These are phyloP conservation scores for Troides aeacus DNA, from an alignment of 2,888 invertebrate genomes.

Conservation along the genomic window DNA sequence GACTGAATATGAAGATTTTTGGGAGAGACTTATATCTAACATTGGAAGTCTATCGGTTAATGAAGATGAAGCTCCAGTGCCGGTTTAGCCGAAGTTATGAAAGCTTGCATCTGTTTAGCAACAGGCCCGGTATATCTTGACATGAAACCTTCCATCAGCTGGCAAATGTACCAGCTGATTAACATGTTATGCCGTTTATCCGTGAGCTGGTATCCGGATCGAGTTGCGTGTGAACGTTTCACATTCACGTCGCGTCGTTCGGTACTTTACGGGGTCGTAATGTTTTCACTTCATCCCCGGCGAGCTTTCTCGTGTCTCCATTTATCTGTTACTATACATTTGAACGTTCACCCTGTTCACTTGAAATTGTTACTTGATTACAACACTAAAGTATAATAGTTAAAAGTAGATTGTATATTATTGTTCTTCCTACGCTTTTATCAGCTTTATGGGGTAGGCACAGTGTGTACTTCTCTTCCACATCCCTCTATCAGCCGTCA, in stretches of 20 bases:
- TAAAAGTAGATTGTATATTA: background rate
- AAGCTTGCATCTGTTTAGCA: background rate
- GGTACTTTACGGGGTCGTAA: background rate
- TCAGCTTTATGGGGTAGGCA: background rate
- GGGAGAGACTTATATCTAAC: no score
- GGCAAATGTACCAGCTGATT: background rate
- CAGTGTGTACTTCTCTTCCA: no score
- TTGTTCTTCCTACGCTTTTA: no score
- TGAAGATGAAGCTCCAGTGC: background rate
- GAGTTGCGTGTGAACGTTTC: background rate
- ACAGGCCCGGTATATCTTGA: no score
- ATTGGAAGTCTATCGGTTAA: background rate
- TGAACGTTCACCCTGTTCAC: background rate
- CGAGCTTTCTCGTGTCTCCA: slow-evolving; percentile 3
- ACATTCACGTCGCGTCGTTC: background rate
- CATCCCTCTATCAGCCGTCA: no score
- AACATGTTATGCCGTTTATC: background rate
- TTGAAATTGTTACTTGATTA: background rate
- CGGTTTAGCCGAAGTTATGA: background rate
- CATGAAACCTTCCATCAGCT: background rate
- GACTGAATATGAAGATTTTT: no score
- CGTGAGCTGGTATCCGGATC: no score
- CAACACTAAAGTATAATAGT: background rate
- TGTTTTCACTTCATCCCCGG: slow-evolving; percentile 9
- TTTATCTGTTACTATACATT: slow-evolving; percentile 4